Evolutionary conservation across 2,113 vertebrate genomes (phyloP).

Genomic region (Oreocharis arfaki): DNA sequence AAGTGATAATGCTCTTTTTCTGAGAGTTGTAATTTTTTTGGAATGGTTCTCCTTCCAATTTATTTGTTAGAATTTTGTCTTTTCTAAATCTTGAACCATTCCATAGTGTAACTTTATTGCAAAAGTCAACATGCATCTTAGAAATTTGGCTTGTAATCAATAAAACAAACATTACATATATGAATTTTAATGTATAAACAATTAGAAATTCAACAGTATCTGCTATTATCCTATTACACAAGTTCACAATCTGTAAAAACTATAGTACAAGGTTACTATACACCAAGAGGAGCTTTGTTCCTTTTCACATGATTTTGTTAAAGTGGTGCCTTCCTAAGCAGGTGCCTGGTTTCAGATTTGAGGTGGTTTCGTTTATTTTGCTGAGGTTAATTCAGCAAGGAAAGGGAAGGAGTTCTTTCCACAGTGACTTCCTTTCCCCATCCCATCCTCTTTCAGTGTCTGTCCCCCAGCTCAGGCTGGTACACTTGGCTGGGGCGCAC

Average conservation of each 20-base stretch:
- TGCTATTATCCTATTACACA: slow-evolving; percentile 88
- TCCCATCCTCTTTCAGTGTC: background rate
- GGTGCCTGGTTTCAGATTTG: background rate
- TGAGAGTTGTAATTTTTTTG: slow-evolving; percentile 76
- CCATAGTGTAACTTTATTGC: slow-evolving; percentile 92
- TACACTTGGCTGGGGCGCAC: background rate
- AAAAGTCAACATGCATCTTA: slow-evolving; percentile 99
- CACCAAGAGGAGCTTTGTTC: slow-evolving; percentile 72
- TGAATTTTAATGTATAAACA: slow-evolving; percentile 99
- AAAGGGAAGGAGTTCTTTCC: background rate
- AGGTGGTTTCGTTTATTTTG: background rate
- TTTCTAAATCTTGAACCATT: slow-evolving; percentile 81
- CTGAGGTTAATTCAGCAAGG: background rate
- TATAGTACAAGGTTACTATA: slow-evolving; percentile 87
- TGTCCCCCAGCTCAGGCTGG: background rate
- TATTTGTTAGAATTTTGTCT: slow-evolving; percentile 69
- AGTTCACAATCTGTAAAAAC: slow-evolving; percentile 87
- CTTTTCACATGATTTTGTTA: slow-evolving; percentile 78
- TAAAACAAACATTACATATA: slow-evolving; percentile 99
- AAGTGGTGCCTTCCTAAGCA: background rate
- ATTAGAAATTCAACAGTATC: slow-evolving; percentile 98
- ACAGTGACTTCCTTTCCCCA: background rate
- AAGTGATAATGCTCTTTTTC: slow-evolving; percentile 78
- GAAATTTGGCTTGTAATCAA: slow-evolving; percentile 95
- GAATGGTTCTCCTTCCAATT: slow-evolving; percentile 82